Evolutionary conservation across 2,888 invertebrate genomes (phyloP), one percentile per base, ranked within the genome.

Genomic region (Drosophila bunnanda): DNA sequence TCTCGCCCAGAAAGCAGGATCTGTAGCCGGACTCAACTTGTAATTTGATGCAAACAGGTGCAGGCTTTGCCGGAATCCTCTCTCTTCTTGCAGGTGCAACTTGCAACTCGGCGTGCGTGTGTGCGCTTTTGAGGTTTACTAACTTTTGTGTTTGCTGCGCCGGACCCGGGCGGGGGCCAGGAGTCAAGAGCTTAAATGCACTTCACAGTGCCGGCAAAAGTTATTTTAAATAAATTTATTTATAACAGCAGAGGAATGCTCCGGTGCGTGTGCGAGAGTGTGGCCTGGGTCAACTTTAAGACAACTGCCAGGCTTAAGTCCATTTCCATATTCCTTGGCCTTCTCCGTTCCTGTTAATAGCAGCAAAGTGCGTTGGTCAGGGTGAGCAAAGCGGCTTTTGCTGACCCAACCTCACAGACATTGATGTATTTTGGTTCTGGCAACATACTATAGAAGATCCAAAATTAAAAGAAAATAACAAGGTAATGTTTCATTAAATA

Each of bases 41-140:
- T 68, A 82, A 67, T 76, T 81, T 69, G 67, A 78, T 76, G 87
- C 79, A 86, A 86, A 81, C 81, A 83, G 84, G 81, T 86, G 84
- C 78, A 81, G 78, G 69, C 79, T 79, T 59, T 59, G 62, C 50
- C 67, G 53, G 52, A 53, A 56, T 39, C 56, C 61, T 79, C 50
- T 50, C 17, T 5, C 28, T 9, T 43, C 39, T n/a, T 12, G 20
- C 30, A 59, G 32, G 55, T 39, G 32, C 39, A 22, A 38, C 15
- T 43, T 15, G 20, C 32, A 5, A 10, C 30, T 38, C 13, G 34
- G 44, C 39, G 30, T 59, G 53, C 38, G 48, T 60, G 59, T 56
- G 53, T 74, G 70, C 50, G 66, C 20, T 22, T 43, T 54, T 72
- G 72, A 48, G 75, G 79, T 61, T 71, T 75, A 48, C 28, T 52